Base-by-base conservation (phyloP, 2,888 invertebrate genomes). In the Elmis aenea region DNA sequence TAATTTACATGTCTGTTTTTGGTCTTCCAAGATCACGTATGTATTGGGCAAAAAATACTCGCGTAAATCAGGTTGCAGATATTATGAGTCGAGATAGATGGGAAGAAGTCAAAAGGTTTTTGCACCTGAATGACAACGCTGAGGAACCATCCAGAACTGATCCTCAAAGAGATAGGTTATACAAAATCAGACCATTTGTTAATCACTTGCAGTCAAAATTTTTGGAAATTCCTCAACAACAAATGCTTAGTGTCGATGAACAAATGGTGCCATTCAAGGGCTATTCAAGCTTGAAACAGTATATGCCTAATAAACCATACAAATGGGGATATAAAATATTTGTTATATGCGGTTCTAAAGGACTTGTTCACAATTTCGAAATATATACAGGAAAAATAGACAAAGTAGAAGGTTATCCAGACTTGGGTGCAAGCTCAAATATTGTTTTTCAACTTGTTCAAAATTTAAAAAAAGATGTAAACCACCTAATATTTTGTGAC, bases 111-210 rank as follows among this genome's bases (percentile, higher is more conserved):
- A 32, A 26, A 22, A 16, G 10, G 13, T 23, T 28, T 18, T 18
- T 38, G 8, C 38, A 38, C 33, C 28, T 33, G 15, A 38, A 33
- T 21, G 21, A 38, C 13, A 38, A 38, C n/a, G n/a, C 20, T 10
- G 8, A 20, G 4, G 11, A 8, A n/a, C 5, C 25, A 10, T 11
- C 11, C 2, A 11, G 2, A 6, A 11, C n/a, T 25, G 11, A n/a
- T 25, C 20, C 6, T 9, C n/a, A 29, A 10, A 9, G 20, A 29
- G 18, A 29, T 18, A 29, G 10, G 12, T 20, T 18, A 16, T 29
- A 29, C 20, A 29, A 29, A 18, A 18, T 18, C 9, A 29, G 20
- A 18, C 29, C 29, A n/a, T 29, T 15, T 6, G 9, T 3, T 3
- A 11, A 29, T 29, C 14, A 29, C 9, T 20, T 29, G 20, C 20